Evolutionary conservation across 2,888 invertebrate species (phyloP), one percentile per base, ranked within the genome.

Genomic region (Sarcophaga variegata): DNA sequence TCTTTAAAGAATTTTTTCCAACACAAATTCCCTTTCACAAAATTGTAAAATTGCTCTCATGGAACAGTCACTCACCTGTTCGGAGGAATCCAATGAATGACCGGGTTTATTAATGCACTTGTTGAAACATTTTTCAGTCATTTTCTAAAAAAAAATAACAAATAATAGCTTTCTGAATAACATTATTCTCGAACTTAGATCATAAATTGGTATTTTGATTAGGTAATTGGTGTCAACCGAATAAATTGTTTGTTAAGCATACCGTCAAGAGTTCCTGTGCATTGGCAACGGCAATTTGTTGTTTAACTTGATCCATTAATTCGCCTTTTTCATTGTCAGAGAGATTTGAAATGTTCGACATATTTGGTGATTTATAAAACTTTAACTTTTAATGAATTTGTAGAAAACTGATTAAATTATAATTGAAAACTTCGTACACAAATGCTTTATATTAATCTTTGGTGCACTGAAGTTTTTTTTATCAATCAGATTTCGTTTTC

Each of bases 81-180:
- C 98, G 0, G 97, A 97, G 92, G 95, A 97, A 93, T 97, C 98
- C 89, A 99, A 93, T 2, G 97, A 96, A 14, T 97, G 96, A 25
- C 99, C 99, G 45, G 99, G 99, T 93, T 98, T 98, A 77, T 94
- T 94, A 90, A 99, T 96, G 93, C 99, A 99, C 92, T 98, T 98
- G 93, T 97, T 97, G 93, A 99, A 99, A 94, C 99, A 99, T 94
- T 99, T 99, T 92, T 98, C 98, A 69, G 98, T 97, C 96, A 99
- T 98, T 96, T 98, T 98, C 96, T 97, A 94, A 11, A 91, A 88
- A 62, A 66, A 67, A 78, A 22, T 69, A 70, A 47, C 17, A 78
- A 76, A 37, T 8, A 37, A 8, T 37, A 10, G 0, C 8, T 37
- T 37, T 37, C 37, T 37, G 2, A 37, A 37, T 37, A 37, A 45